phyloP scores from a whole-genome alignment of 2,888 invertebrate genomes.

The Brachypalpus laphriformis region DNA sequence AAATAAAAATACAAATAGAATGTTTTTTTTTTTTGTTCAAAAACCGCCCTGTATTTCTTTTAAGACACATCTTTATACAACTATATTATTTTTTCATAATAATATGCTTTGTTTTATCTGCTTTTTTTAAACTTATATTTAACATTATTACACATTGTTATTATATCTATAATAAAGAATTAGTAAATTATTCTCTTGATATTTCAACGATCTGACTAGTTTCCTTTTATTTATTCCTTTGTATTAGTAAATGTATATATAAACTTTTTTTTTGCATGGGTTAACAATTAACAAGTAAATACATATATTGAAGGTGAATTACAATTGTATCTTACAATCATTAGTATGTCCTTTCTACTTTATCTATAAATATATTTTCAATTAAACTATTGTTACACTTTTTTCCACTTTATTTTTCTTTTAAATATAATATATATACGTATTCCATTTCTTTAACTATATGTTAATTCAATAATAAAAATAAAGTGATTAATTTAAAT shows the following conservation, averaged over 20 bases:
- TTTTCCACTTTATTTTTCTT: not conserved
- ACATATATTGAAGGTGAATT: constrained; percentile 54
- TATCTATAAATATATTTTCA: constrained; percentile 46
- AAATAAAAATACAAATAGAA: constrained; percentile 3
- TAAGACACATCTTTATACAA: constrained; percentile 70
- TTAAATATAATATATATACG: not conserved
- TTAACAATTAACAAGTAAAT: constrained; percentile 58
- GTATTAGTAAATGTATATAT: constrained; percentile 54
- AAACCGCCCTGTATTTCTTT: constrained; percentile 71
- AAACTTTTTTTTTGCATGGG: constrained; percentile 22
- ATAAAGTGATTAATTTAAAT: constrained; percentile 31
- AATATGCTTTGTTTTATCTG: constrained; percentile 25
- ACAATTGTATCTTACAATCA: constrained; percentile 45
- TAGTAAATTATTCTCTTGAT: constrained; percentile 66
- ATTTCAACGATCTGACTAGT: constrained; percentile 72
- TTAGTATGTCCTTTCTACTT: not conserved
- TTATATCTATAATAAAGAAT: constrained; percentile 44
- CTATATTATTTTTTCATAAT: constrained; percentile 37
- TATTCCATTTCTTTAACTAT: not conserved
- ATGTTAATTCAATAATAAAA: constrained; percentile 32
- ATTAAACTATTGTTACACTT: constrained; percentile 19
- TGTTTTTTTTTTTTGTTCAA: constrained; percentile 45
- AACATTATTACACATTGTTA: constrained; percentile 54
- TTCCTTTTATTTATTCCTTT: constrained; percentile 63
- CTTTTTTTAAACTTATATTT: constrained; percentile 19